Percentiles rank a stretch among this genome's conserved stretches.
These are phyloP conservation scores for Drosophila arawakana DNA, from an alignment of 1,140 invertebrate species.

Conservation along the genomic window DNA sequence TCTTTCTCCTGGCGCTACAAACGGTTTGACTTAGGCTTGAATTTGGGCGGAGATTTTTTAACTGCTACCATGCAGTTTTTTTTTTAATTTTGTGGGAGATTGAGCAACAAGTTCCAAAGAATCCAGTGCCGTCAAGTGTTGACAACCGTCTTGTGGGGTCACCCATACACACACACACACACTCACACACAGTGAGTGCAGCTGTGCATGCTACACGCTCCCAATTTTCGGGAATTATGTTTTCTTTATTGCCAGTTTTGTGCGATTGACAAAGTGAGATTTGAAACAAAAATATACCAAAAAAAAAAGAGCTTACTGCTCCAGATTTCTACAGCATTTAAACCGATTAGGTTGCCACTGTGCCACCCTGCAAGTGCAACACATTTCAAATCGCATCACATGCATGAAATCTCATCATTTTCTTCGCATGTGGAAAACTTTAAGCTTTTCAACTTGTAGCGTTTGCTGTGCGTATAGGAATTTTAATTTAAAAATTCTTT, in stretches of 20 bases:
- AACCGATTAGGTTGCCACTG: constrained; percentile 54
- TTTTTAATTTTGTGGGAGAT: constrained; percentile 40
- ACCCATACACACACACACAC: neutral
- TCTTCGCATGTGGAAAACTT: neutral
- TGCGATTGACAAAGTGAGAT: constrained; percentile 26
- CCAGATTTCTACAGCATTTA: constrained; percentile 45
- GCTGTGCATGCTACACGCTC: constrained; percentile 25
- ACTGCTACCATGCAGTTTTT: constrained; percentile 29
- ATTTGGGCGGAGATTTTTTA: neutral
- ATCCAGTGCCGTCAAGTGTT: constrained; percentile 71
- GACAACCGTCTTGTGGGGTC: constrained; percentile 74
- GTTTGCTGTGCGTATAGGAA: neutral
- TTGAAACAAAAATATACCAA: constrained; percentile 2
- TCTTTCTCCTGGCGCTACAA: constrained; percentile 35
- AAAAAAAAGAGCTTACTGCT: constrained; percentile 55
- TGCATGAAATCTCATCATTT: neutral
- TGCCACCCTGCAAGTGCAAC: constrained; percentile 26
- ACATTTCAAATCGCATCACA: neutral
- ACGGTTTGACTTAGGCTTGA: constrained; percentile 20
- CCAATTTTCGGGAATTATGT: constrained; percentile 67
- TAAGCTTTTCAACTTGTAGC: neutral
- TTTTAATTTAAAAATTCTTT: neutral
- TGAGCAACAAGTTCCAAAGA: constrained; percentile 65
- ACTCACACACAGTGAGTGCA: constrained; percentile 27
- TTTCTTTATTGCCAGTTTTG: constrained; percentile 61